Percentiles rank a stretch among this genome's conserved stretches.
Conservation (phyloP, 2,888 invertebrate species). For the Halictus ligatus region DNA sequence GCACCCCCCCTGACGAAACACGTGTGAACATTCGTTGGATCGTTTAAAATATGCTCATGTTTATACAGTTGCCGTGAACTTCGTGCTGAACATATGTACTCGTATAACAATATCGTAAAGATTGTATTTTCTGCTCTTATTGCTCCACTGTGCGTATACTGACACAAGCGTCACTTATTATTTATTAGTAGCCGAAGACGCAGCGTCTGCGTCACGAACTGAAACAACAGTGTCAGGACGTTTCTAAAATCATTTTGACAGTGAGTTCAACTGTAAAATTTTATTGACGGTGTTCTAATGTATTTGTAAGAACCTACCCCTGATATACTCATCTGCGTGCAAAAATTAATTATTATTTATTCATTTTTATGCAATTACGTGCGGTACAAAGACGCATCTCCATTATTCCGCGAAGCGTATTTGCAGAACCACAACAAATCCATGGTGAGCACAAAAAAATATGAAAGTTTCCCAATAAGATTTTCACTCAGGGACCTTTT, state of each 20-base stretch:
- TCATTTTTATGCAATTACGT: too few relatives aligned
- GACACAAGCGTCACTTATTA: not conserved
- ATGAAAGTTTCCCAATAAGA: not conserved
- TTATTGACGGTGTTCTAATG: too few relatives aligned
- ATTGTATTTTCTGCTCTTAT: not conserved
- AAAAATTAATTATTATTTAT: too few relatives aligned
- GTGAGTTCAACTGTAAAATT: too few relatives aligned
- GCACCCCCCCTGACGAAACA: constrained; percentile 4
- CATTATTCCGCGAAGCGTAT: not conserved
- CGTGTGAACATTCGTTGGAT: constrained; percentile 5
- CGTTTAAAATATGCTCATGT: not conserved
- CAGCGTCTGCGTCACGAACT: not conserved
- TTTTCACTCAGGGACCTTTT: not conserved
- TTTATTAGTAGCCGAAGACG: not conserved
- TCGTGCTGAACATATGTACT: not conserved
- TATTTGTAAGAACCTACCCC: too few relatives aligned
- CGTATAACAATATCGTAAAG: not conserved
- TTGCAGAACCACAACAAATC: not conserved
- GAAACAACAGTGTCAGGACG: not conserved
- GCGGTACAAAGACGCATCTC: too few relatives aligned
- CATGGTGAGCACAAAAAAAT: not conserved
- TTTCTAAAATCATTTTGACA: too few relatives aligned
- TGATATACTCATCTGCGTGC: too few relatives aligned
- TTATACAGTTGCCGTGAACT: constrained; percentile 2
- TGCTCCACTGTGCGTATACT: not conserved